phyloP scores from a whole-genome alignment of 1,140 invertebrate species.

The Littorina saxatilis region DNA sequence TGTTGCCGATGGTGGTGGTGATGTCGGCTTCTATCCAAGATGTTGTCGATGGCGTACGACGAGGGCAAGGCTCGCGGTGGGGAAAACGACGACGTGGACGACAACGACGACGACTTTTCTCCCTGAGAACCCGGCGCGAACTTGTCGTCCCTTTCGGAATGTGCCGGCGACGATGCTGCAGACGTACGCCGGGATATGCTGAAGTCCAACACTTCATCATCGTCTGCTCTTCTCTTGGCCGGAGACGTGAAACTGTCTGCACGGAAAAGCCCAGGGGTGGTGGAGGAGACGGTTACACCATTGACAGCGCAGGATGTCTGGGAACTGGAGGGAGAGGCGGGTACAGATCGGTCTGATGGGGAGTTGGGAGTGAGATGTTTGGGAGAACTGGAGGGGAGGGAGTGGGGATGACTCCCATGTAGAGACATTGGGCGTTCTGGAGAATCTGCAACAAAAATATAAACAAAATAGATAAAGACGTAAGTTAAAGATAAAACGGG shows the following conservation, averaged over 20 bases:
- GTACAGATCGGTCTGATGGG: neutral
- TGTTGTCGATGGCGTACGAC: constrained; percentile 10
- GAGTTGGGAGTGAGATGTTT: neutral
- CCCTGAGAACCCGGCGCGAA: too few species aligned
- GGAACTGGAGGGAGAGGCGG: neutral
- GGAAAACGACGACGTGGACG: too few species aligned
- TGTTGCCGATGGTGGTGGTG: neutral
- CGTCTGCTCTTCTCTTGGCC: constrained; percentile 31
- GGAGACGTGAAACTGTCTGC: neutral
- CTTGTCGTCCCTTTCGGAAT: neutral
- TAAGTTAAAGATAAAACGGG: too few species aligned
- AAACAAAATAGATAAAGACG: too few species aligned
- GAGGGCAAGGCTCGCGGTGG: neutral
- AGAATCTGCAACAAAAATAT: constrained; percentile 1
- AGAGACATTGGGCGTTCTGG: neutral
- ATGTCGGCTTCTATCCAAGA: neutral
- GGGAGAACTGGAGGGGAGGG: neutral
- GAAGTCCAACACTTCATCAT: constrained; percentile 62
- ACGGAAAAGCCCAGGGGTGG: too few species aligned
- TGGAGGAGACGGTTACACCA: too few species aligned
- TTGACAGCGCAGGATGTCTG: too few species aligned
- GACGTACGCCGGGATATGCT: constrained; percentile 86
- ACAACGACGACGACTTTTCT: neutral
- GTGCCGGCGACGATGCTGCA: constrained; percentile 66
- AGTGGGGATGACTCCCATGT: neutral